A percentile compares a stretch with the other conserved stretches of the same genome.
Conservation (phyloP, 2,888 invertebrate species). For the Meta bourneti region DNA sequence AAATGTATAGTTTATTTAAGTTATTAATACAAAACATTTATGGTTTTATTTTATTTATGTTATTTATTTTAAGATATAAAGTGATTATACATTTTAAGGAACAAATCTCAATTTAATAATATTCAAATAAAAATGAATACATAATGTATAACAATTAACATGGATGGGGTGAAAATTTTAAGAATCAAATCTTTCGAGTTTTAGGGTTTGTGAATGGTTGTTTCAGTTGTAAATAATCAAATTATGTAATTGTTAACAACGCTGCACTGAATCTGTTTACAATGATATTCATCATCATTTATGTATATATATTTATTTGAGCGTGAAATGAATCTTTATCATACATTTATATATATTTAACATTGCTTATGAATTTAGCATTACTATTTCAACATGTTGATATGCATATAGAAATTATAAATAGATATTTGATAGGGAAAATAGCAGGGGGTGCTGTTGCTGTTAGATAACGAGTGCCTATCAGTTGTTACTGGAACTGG, state of each 20-base stretch:
- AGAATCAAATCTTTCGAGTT: too few species aligned
- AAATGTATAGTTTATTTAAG: too few species aligned
- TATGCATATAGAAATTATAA: constrained; percentile 34
- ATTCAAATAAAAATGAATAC: too few species aligned
- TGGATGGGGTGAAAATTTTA: too few species aligned
- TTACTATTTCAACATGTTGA: constrained; percentile 25
- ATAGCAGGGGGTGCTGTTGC: constrained; percentile 50
- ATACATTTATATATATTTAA: constrained; percentile 43
- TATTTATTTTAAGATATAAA: too few species aligned
- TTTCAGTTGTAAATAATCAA: constrained; percentile 7
- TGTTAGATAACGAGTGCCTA: constrained; percentile 71
- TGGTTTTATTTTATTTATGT: too few species aligned
- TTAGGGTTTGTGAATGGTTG: neutral
- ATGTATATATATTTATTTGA: constrained; percentile 46
- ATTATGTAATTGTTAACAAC: constrained; percentile 19
- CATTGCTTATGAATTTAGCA: constrained; percentile 21
- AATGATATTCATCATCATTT: constrained; percentile 1
- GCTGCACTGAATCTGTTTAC: constrained; percentile 21
- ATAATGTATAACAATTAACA: too few species aligned
- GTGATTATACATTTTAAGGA: too few species aligned
- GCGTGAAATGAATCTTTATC: constrained; percentile 34
- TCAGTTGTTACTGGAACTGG: constrained; percentile 43
- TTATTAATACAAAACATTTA: too few species aligned
- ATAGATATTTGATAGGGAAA: constrained; percentile 11
- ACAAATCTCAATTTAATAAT: too few species aligned